Evolutionary conservation across 2,888 invertebrate species (phyloP), one percentile per base, ranked within the genome.

Genomic region (Chalcosyrphus nemorum): DNA sequence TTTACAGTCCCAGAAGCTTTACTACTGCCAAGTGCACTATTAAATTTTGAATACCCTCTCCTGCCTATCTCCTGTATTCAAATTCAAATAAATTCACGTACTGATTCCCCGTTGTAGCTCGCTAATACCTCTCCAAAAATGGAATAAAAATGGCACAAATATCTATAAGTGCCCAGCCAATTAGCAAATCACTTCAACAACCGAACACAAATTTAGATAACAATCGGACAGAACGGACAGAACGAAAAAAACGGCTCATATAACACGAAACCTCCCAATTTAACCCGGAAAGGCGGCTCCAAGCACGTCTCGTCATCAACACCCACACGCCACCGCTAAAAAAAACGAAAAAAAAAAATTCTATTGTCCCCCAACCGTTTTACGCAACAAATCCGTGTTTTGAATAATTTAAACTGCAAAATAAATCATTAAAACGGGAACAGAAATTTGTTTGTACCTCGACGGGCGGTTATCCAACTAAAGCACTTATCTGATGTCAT

Each of bases 341-440:
- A 61, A 57, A 24, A 21, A 41, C 24, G 15, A 61, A 59, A 61
- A 61, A n/a, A 32, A 41, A 24, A 24, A 43, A 4, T 38, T 38
- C 38, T 38, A 13, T 5, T 5, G 38, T 13, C 13, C 32, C 32
- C 32, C 38, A 4, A 43, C 3, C 24, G 24, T 4, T 24, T 24
- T 7, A 24, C 4, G 0, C 27, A 19, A 63, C 29, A 66, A 72
- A 72, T 45, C 41, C 78, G 78, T 80, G 78, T 66, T 45, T 66
- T 47, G 78, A 80, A 80, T 80, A 80, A 66, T 72, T 72, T 50
- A 32, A 66, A 35, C 19, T 72, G 59, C n/a, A 43, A 66, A 57
- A 66, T 72, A 72, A 72, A 72, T 80, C 66, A 72, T 80, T 59
- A 52, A 72, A 72, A 65, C 56, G 78, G 78, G 78, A 72, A 72